Conservation (phyloP, 1,140 invertebrate genomes). For the Brachionus manjavacas region DNA sequence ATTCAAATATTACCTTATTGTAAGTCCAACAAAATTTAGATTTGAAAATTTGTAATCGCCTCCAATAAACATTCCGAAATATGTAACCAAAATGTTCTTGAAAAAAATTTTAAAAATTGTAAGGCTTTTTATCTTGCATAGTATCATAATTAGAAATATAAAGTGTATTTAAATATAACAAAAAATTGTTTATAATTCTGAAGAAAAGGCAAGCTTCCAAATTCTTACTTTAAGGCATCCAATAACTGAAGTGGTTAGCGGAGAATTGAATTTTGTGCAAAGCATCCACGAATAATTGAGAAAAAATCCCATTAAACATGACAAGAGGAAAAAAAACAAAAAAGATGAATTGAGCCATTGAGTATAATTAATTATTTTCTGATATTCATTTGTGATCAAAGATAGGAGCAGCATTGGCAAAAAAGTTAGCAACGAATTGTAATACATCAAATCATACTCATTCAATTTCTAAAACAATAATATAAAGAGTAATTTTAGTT, state of each 20-base stretch:
- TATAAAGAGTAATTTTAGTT: not conserved
- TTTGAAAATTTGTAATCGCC: conserved; percentile 91
- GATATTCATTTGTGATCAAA: not conserved
- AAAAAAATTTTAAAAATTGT: too few species aligned
- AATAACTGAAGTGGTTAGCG: conserved; percentile 96
- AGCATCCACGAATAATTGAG: conserved; percentile 88
- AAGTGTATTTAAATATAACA: too few species aligned
- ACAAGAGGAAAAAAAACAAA: conserved; percentile 66
- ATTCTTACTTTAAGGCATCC: conserved; percentile 63
- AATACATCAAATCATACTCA: not conserved
- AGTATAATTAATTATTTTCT: not conserved
- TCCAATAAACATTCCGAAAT: conserved; percentile 85
- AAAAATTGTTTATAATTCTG: too few species aligned
- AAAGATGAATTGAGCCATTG: not conserved
- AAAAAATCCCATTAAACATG: conserved; percentile 93
- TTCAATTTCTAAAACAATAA: not conserved
- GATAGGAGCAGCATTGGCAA: conserved; percentile 63
- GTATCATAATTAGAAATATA: too few species aligned
- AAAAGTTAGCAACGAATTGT: conserved; percentile 64
- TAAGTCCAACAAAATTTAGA: conserved; percentile 87
- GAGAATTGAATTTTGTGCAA: conserved; percentile 92
- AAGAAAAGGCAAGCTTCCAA: too few species aligned
- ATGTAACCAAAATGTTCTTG: conserved; percentile 62
- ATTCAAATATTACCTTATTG: conserved; percentile 64
- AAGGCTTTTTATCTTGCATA: too few species aligned